Conservation (phyloP, 2,888 invertebrate genomes). For the Sphaerophoria rueppellii region DNA sequence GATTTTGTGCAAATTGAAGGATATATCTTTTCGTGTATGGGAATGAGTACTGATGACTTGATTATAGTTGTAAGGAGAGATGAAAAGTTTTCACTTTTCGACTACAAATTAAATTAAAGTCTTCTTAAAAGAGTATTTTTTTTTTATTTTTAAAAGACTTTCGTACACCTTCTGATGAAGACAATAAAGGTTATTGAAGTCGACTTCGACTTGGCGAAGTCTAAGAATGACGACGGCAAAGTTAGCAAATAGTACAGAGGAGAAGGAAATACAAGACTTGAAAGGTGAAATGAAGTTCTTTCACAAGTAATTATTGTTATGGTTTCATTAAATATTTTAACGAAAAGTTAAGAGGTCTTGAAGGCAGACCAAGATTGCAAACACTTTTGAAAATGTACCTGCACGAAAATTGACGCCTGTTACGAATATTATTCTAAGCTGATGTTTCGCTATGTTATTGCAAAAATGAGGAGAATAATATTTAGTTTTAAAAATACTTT, state of each 20-base stretch:
- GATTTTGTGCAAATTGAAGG: conserved; percentile 8
- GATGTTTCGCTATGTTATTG: no score
- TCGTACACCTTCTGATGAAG: conserved; percentile 35
- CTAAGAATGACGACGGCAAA: no score
- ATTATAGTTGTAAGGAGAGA: neutral
- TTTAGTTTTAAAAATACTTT: no score
- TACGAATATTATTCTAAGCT: no score
- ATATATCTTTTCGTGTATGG: neutral
- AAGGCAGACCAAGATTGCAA: no score
- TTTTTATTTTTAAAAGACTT: conserved; percentile 56
- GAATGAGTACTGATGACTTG: neutral
- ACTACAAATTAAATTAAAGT: conserved; percentile 69
- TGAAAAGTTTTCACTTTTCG: conserved; percentile 64
- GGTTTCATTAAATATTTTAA: conserved; percentile 3
- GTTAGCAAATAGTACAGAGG: neutral
- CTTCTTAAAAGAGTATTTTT: conserved; percentile 53
- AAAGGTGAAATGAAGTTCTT: conserved; percentile 39
- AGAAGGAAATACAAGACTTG: conserved; percentile 8
- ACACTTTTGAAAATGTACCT: no score
- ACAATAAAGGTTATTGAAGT: conserved; percentile 58
- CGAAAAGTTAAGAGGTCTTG: neutral
- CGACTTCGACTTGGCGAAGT: conserved; percentile 32
- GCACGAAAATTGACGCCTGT: no score
- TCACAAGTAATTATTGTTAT: conserved; percentile 55
- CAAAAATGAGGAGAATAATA: no score